phyloP scores from a whole-genome alignment of 2,113 vertebrate species.

The Amblyornis subalaris region DNA sequence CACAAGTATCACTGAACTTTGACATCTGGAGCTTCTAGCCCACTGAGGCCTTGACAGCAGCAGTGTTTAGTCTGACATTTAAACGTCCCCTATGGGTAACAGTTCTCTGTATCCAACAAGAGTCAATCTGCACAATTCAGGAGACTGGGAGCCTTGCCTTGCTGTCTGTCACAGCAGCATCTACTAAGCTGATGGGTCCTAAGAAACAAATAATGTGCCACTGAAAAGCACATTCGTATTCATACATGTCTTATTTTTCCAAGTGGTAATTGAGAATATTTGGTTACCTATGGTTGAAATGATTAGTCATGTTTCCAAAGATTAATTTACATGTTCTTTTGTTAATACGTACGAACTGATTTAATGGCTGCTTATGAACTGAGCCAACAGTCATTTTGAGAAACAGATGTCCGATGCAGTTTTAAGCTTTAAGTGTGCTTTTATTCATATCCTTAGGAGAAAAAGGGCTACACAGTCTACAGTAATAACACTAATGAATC shows the following conservation, averaged over 20 bases:
- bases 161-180: neutral
- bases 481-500: constrained; percentile 56
- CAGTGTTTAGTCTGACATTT: constrained; percentile 8
- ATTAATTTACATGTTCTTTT: constrained; percentile 44
- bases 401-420: constrained; percentile 40
- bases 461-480: constrained; percentile 34
- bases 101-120: neutral
- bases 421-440: constrained; percentile 45
- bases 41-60: neutral
- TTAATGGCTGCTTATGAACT: constrained; percentile 48
- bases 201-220: neutral
- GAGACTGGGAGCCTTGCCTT: neutral
- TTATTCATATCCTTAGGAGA: constrained; percentile 57
- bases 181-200: neutral
- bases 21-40: constrained; percentile 8
- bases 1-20: constrained; percentile 15
- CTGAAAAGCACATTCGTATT: neutral
- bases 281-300: constrained; percentile 15
- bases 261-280: constrained; percentile 37
- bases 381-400: constrained; percentile 40
- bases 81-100: neutral
- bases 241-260: neutral
- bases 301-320: constrained; percentile 45
- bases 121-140: neutral
- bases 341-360: neutral